Conservation (phyloP, 2,113 vertebrate genomes). For the Clarias gariepinus region DNA sequence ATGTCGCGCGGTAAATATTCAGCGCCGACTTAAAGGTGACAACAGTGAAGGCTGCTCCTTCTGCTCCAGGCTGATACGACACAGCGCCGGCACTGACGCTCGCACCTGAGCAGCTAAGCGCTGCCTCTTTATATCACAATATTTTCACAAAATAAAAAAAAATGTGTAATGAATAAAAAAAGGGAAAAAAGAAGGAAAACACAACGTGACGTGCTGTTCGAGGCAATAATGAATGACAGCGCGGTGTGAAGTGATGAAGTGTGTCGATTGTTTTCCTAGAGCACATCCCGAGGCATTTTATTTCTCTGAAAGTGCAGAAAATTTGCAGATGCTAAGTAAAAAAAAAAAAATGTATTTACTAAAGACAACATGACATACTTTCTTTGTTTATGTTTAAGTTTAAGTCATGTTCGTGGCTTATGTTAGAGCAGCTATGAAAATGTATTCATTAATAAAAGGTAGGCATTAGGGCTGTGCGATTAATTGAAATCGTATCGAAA, state of each 20-base stretch:
- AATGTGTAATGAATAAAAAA: not conserved
- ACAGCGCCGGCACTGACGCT: not conserved
- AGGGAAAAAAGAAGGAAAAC: no score
- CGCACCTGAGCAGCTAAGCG: not conserved
- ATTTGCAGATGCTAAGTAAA: no score
- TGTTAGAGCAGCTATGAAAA: not conserved
- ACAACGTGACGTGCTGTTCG: not conserved
- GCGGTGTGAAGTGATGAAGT: not conserved
- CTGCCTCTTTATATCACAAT: not conserved
- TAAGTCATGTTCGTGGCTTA: not conserved
- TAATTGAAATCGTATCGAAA: no score
- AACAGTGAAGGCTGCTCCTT: slow-evolving; percentile 30
- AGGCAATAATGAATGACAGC: not conserved
- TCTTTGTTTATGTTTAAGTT: not conserved
- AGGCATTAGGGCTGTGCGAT: no score
- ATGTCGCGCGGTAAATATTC: slow-evolving; percentile 27
- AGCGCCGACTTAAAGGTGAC: slow-evolving; percentile 28
- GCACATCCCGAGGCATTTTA: not conserved
- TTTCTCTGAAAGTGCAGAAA: not conserved
- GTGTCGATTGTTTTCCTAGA: not conserved
- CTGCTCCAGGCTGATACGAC: slow-evolving; percentile 35
- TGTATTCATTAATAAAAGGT: not conserved
- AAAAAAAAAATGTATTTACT: no score
- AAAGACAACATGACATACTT: not conserved
- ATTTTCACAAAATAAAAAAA: not conserved